Evolutionary conservation across 2,113 vertebrate species (phyloP), one percentile per base, ranked within the genome.

Genomic region (Entomyzon cyanotis): DNA sequence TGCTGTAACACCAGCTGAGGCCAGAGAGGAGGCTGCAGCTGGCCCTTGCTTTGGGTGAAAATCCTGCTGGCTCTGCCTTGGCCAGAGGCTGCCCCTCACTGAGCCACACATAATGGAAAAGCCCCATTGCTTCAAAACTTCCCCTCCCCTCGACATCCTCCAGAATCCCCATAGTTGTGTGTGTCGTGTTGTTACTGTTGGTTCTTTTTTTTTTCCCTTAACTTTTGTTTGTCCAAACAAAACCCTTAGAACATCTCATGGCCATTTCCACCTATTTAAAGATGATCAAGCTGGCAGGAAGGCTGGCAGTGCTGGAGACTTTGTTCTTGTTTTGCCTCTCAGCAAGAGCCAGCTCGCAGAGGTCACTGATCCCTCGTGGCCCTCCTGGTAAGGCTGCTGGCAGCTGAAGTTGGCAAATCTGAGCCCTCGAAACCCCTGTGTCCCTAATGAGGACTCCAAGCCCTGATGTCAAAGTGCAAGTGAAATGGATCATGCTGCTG

Each of bases 291-390:
- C 95, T 96, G 94, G 88, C 93, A 96, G 94, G 95, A 96, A 97
- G 80, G 90, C 96, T 95, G 93, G 95, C 94, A 96, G 92, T 5
- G 0, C 80, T 0, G 0, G 90, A 94, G 92, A 92, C 88, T 96
- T 97, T 96, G 95, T 97, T 94, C 90, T 96, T 96, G 94, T 97
- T 96, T 93, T 94, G 88, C 92, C 84, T 96, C 93, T 96, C 95
- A 93, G 95, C 21, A 0, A 93, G 95, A 95, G 92, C 85, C 42
- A 37, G 86, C 92, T 93, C 27, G 1, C 65, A 62, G 86, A 94
- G 95, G 95, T 96, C 83, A 4, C 46, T 93, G 93, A 89, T 95
- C 93, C 87, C 87, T 82, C 2, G 2, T 63, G 87, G 87, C 77
- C 91, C 39, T 89, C 53, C n/a, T 7, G 9, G 83, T 2, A 2